Evolutionary conservation across 2,888 invertebrate genomes (phyloP), one percentile per base, ranked within the genome.

Genomic region (Notocelia uddmanniana): DNA sequence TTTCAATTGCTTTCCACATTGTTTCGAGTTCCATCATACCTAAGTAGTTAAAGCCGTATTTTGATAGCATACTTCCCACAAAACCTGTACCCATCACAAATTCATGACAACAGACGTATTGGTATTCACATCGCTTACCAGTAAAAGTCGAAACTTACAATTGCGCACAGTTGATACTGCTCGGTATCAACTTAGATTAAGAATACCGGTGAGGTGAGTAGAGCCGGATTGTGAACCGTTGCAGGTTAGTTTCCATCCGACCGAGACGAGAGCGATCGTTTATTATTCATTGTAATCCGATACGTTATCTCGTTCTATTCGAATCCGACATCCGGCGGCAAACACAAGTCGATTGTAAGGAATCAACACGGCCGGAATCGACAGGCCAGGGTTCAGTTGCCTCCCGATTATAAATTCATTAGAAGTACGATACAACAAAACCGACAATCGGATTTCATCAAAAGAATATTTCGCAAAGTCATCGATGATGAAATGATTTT

Each of bases 201-300:
- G n/a, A 45, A 45, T n/a, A 31, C 31, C 31, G 8, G 45, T n/a
- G 41, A n/a, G 41, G n/a, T 15, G 13, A n/a, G 45, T n/a, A 5
- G 3, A 13, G 45, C 2, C 41, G 15, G 41, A 15, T 45, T n/a
- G 15, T 45, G 45, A 45, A n/a, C 3, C 13, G n/a, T 45, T n/a
- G 13, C 13, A 41, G 41, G 69, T 58, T 59, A 54, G 41, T 54
- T 67, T 60, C 52, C 59, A 31, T 41, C 79, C 78, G 74, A 78
- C 77, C 76, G 80, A 81, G 77, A 79, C 80, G 81, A 80, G 81
- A 82, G 79, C 79, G 80, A 82, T 83, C 82, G 81, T 89, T 88
- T 85, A 85, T 88, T 87, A 91, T 90, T 90, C 87, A 89, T 84
- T 83, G 89, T 88, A 89, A 91, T 86, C 84, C 82, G 85, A 91